phyloP scores from a whole-genome alignment of 2,888 invertebrate species.

The Noctua comes region DNA sequence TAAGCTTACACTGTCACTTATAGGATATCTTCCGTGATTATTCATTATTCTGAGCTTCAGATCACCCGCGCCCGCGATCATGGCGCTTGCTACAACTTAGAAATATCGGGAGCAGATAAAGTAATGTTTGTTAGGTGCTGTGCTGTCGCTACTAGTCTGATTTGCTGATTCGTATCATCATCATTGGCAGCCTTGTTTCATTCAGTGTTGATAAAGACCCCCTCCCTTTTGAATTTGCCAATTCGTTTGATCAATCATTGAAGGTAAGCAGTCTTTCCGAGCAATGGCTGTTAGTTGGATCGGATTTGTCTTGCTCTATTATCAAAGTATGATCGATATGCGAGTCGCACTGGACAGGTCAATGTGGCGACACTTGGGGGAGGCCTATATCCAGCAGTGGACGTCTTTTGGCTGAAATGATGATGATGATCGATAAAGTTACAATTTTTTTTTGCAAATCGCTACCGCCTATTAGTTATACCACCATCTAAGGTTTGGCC shows the following conservation, averaged over 20 bases:
- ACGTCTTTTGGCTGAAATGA: too few relatives aligned
- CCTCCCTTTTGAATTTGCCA: background rate
- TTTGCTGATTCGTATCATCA: background rate
- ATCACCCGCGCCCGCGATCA: too few relatives aligned
- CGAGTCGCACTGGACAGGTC: too few relatives aligned
- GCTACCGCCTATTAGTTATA: slow-evolving; percentile 15
- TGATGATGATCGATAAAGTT: background rate
- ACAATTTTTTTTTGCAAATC: background rate
- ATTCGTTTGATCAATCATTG: background rate
- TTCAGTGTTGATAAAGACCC: background rate
- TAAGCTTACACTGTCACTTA: too few relatives aligned
- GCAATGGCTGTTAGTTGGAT: background rate
- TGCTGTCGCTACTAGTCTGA: background rate
- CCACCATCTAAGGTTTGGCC: slow-evolving; percentile 19
- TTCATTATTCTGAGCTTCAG: too few relatives aligned
- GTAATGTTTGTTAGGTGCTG: background rate
- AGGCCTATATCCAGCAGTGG: too few relatives aligned
- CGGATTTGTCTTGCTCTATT: background rate
- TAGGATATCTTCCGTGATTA: too few relatives aligned
- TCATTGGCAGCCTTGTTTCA: background rate
- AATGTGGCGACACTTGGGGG: too few relatives aligned
- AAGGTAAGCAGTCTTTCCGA: background rate
- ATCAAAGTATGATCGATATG: background rate
- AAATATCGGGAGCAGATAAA: background rate
- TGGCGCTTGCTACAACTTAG: too few relatives aligned